A percentile compares a stretch with the other conserved stretches of the same genome.
Evolutionary conservation across 1,140 invertebrate species (phyloP).

Genomic region (Chrysomallon squamiferum): DNA sequence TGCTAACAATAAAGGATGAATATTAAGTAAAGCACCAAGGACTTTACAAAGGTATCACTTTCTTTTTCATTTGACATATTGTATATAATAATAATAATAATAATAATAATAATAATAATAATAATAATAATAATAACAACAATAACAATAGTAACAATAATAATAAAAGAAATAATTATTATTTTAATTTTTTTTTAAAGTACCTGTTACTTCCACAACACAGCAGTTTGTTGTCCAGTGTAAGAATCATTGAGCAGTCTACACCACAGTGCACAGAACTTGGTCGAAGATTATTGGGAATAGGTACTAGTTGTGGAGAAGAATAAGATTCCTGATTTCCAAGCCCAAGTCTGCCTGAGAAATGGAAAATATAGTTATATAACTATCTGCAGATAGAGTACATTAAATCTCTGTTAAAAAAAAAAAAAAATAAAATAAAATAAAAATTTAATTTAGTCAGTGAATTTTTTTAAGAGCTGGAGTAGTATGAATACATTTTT

Average conservation of each 20-base stretch:
- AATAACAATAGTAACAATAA: neutral
- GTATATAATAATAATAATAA: too few relatives aligned
- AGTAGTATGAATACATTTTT: too few relatives aligned
- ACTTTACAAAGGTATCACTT: too few relatives aligned
- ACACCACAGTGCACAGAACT: constrained; percentile 61
- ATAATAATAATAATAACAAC: too few relatives aligned
- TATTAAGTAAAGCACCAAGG: too few relatives aligned
- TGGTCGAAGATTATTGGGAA: constrained; percentile 46
- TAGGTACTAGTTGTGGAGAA: constrained; percentile 50
- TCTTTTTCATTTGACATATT: too few relatives aligned
- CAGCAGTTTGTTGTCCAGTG: constrained; percentile 54
- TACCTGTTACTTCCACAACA: constrained; percentile 65
- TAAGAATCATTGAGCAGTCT: constrained; percentile 63
- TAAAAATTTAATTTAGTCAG: neutral
- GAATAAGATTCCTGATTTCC: constrained; percentile 52
- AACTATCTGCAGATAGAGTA: neutral
- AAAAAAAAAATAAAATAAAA: neutral
- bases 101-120: too few relatives aligned
- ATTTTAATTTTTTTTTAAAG: too few relatives aligned
- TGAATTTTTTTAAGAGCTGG: neutral
- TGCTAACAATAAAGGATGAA: too few relatives aligned
- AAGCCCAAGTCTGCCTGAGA: constrained; percentile 61
- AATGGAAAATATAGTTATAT: neutral
- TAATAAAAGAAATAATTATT: too few relatives aligned
- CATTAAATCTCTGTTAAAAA: neutral